Percentiles rank a stretch among this genome's conserved stretches.
phyloP scores from a whole-genome alignment of 1,140 invertebrate species.

The Drosophila suzukii region DNA sequence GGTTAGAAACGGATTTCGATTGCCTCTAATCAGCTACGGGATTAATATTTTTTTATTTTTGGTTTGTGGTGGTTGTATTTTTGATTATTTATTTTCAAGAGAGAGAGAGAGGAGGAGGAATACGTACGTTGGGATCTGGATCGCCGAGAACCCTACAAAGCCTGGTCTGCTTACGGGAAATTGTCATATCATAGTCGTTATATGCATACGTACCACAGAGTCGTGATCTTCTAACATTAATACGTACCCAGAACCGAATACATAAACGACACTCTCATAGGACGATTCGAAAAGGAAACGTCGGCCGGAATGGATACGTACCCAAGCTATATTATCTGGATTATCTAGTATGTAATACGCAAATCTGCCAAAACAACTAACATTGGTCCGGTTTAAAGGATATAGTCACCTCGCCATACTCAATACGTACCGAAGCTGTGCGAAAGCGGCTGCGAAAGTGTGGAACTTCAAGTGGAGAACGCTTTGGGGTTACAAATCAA shows the following conservation, averaged over 20 bases:
- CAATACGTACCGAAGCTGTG: slow-evolving; percentile 67
- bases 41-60: slow-evolving; percentile 43
- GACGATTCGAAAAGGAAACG: slow-evolving; percentile 32
- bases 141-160: slow-evolving; percentile 47
- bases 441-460: slow-evolving; percentile 58
- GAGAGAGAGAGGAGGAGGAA: slow-evolving; percentile 26
- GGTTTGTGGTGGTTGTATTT: slow-evolving; percentile 25
- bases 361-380: slow-evolving; percentile 48
- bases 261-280: slow-evolving; percentile 14
- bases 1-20: slow-evolving; percentile 7
- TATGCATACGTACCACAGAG: slow-evolving; percentile 63
- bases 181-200: slow-evolving; percentile 25
- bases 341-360: slow-evolving; percentile 27
- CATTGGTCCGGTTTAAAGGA: slow-evolving; percentile 20
- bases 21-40: slow-evolving; percentile 39
- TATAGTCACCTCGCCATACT: slow-evolving; percentile 49
- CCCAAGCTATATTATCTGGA: slow-evolving; percentile 53
- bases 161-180: slow-evolving; percentile 19
- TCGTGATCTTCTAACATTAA: slow-evolving; percentile 57
- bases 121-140: slow-evolving; percentile 69
- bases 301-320: slow-evolving; percentile 56
- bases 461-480: slow-evolving; percentile 66
- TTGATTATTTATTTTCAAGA: slow-evolving; percentile 22
- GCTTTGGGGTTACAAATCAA: slow-evolving; percentile 61
- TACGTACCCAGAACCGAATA: slow-evolving; percentile 66